Evolutionary conservation across 2,113 vertebrate genomes (phyloP), one percentile per base, ranked within the genome.

Genomic region (Anser cygnoides): DNA sequence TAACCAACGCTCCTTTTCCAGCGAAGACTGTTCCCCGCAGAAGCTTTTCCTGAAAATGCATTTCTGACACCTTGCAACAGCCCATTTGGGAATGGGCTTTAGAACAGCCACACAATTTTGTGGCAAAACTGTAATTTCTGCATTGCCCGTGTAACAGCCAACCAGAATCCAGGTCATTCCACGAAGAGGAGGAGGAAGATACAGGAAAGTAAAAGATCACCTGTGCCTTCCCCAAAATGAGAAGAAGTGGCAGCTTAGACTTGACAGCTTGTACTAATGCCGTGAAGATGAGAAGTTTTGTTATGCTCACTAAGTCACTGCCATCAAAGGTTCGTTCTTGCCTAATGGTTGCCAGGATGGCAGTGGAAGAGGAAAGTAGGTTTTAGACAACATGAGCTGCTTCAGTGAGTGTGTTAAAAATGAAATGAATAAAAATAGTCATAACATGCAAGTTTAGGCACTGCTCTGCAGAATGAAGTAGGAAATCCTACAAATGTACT

Each of bases 301-400:
- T 31, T 11, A 9, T 1, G 7, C 3, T 66, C 19, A 9, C 28
- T 12, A 12, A 41, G 55, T 17, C 50, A 9, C 35, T 1, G 50
- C 8, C 20, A 14, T 11, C 23, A 1, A 1, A 7, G 61, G 0
- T 55, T 15, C 3, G 4, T 3, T 9, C 31, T 4, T 15, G 19
- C 44, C 29, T 8, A 57, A 3, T 0, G 43, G 49, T 4, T 39
- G 29, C 37, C 22, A 5, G 29, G 35, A 11, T 6, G 81, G 3
- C 16, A 33, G 22, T 39, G 17, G 81, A 74, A 63, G 73, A 13
- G 29, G 22, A 71, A 77, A 61, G 46, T 6, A 11, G 77, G 13
- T 2, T 12, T 50, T 23, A 44, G 55, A 52, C 39, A 33, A 10
- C 1, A 5, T 0, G 18, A 77, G 65, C 70, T 87, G 39, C 83